Conservation (phyloP, 2,797 vertebrate genomes). For the Lepus townsendii region DNA sequence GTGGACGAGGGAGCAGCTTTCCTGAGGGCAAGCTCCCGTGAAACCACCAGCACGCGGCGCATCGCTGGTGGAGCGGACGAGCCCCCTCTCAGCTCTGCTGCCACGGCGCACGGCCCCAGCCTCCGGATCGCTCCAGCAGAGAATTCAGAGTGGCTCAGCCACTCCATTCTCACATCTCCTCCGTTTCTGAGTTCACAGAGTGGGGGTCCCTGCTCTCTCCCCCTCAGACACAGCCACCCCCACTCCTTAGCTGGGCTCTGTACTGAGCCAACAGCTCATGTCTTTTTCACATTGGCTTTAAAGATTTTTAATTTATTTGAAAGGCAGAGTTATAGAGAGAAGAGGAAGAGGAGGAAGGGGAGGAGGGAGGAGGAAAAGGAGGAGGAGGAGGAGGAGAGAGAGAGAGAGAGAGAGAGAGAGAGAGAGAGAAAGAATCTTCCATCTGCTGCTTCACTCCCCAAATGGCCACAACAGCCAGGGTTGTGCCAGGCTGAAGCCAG, state of each 20-base stretch:
- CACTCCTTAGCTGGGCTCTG: background rate
- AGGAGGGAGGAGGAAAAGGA: too few relatives aligned
- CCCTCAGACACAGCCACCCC: background rate
- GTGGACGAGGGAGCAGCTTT: background rate
- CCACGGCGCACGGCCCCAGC: background rate
- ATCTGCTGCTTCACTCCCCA: too few relatives aligned
- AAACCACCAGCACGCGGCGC: background rate
- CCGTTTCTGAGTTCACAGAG: background rate
- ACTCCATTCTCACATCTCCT: background rate
- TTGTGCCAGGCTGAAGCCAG: too few relatives aligned
- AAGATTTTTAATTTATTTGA: too few relatives aligned
- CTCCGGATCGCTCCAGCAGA: background rate
- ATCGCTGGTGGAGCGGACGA: background rate
- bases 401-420: too few relatives aligned
- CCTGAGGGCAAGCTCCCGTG: background rate
- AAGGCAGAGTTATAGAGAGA: too few relatives aligned
- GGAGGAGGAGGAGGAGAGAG: too few relatives aligned
- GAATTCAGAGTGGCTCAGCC: background rate
- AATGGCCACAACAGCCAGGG: too few relatives aligned
- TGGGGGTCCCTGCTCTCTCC: background rate
- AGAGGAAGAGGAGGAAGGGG: too few relatives aligned
- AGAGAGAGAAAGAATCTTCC: too few relatives aligned
- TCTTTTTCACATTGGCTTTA: too few relatives aligned
- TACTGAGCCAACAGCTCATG: too few relatives aligned
- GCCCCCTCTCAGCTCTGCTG: background rate